A percentile compares a stretch with the other conserved stretches of the same genome.
Conservation (phyloP, 2,888 invertebrate species). For the Caenorhabditis sp. region DNA sequence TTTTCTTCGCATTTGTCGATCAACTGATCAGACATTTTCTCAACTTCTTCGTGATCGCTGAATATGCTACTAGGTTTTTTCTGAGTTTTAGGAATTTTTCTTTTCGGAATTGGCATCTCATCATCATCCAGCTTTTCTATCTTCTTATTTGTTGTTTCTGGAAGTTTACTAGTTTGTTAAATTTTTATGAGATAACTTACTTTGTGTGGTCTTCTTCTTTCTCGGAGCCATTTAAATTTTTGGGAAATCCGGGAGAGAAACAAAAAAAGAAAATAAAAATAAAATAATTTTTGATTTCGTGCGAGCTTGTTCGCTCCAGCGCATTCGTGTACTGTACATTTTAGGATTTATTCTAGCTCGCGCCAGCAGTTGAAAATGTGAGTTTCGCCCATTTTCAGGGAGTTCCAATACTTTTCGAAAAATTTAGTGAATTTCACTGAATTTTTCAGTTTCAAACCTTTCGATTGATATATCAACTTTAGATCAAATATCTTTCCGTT, state of each 20-base stretch:
- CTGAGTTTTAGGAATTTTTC: not conserved
- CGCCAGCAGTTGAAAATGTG: not conserved
- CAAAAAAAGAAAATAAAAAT: too few species aligned
- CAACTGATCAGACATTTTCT: not conserved
- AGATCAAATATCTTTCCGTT: not conserved
- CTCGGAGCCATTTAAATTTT: not conserved
- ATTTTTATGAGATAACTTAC: not conserved
- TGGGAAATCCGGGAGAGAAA: too few species aligned
- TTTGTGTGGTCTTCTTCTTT: not conserved
- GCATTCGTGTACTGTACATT: not conserved
- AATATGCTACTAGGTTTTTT: conserved; percentile 1
- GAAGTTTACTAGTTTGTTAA: too few species aligned
- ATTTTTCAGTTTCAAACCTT: not conserved
- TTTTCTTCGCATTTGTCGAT: not conserved
- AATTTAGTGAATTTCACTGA: not conserved
- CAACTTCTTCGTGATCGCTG: not conserved
- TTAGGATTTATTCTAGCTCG: not conserved
- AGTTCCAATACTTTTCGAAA: not conserved
- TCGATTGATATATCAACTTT: not conserved
- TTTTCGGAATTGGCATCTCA: not conserved
- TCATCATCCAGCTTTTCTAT: too few species aligned
- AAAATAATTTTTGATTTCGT: not conserved
- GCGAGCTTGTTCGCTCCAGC: not conserved
- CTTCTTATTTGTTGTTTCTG: too few species aligned
- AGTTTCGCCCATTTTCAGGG: not conserved